phyloP scores from a whole-genome alignment of 2,888 invertebrate genomes.

The Margaritifera margaritifera region DNA sequence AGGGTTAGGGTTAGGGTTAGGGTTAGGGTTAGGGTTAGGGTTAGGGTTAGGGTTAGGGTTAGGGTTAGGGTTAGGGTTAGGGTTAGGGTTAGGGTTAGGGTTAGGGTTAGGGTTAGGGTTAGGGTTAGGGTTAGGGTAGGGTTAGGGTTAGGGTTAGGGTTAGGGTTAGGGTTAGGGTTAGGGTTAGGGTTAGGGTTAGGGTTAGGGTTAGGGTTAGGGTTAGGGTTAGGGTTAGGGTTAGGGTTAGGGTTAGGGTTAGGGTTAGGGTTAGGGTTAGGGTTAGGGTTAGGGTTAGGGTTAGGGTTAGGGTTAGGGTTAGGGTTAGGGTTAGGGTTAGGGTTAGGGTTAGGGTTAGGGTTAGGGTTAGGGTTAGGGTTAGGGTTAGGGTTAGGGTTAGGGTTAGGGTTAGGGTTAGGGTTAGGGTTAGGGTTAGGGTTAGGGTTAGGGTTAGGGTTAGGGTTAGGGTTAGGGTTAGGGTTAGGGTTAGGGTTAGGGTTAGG shows the following conservation, averaged over 20 bases:
- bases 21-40: conserved; percentile 22
- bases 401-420: conserved; percentile 20
- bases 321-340: conserved; percentile 16
- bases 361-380: conserved; percentile 18
- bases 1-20: conserved; percentile 16
- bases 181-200: conserved; percentile 14
- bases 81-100: conserved; percentile 7
- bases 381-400: conserved; percentile 10
- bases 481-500: conserved; percentile 34
- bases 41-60: conserved; percentile 10
- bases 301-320: conserved; percentile 13
- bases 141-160: conserved; percentile 9
- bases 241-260: conserved; percentile 13
- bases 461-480: conserved; percentile 27
- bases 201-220: conserved; percentile 16
- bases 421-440: conserved; percentile 25
- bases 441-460: conserved; percentile 22
- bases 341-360: conserved; percentile 18
- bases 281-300: conserved; percentile 16
- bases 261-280: conserved; percentile 18
- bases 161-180: conserved; percentile 1
- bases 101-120: conserved; percentile 4
- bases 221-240: conserved; percentile 35
- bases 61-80: conserved; percentile 7
- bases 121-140: conserved; percentile 9